These are phyloP conservation scores for Poecilia gillii DNA, from an alignment of 2,797 vertebrate genomes.

Conservation along the genomic window DNA sequence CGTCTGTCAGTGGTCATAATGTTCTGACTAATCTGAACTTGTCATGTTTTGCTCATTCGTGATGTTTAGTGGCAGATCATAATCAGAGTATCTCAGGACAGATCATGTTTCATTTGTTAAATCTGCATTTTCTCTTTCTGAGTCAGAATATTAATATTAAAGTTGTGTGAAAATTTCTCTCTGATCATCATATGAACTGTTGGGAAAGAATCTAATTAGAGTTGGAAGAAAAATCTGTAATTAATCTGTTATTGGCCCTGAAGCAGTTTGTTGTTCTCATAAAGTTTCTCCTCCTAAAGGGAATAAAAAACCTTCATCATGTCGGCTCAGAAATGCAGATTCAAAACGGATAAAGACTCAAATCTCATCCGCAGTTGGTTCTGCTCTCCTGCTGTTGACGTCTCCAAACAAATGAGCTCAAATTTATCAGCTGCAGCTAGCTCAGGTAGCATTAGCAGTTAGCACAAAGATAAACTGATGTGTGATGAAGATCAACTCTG, in stretches of 20 bases:
- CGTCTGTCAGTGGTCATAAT: background rate
- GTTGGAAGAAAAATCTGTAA: background rate
- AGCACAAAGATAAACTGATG: background rate
- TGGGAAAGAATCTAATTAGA: background rate
- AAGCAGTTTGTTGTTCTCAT: background rate
- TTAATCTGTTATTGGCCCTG: background rate
- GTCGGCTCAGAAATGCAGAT: background rate
- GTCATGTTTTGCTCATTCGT: background rate
- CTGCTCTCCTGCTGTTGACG: background rate
- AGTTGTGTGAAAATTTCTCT: background rate
- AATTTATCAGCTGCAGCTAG: background rate
- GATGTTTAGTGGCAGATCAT: background rate
- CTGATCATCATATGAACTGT: background rate
- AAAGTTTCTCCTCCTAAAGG: background rate
- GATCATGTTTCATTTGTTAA: background rate
- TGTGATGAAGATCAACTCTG: background rate
- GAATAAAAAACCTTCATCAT: background rate
- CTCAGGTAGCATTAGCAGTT: background rate
- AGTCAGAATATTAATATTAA: background rate
- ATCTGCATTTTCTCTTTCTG: background rate
- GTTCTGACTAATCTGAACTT: background rate
- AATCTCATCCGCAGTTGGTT: background rate
- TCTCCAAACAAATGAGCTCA: background rate
- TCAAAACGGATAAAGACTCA: background rate
- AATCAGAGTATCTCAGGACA: background rate